These are phyloP conservation scores for Neofelis nebulosa DNA, from an alignment of 2,113 vertebrate species.

Conservation along the genomic window DNA sequence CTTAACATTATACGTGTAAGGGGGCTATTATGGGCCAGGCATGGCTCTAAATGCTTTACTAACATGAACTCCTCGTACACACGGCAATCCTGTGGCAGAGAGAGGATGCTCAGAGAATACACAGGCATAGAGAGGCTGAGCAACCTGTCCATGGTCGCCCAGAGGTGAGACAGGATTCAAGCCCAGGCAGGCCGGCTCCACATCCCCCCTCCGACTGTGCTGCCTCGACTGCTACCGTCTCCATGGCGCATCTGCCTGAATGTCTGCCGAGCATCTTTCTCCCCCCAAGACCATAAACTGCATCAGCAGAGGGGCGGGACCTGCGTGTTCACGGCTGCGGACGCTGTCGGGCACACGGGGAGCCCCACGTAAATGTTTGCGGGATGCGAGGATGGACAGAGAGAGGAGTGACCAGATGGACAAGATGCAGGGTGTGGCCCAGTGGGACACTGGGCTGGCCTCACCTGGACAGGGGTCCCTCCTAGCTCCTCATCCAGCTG, in stretches of 20 bases:
- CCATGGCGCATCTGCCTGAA: fast-evolving
- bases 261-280: neutral
- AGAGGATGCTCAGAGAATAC: neutral
- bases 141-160: neutral
- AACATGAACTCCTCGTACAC: neutral
- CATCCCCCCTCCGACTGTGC: neutral
- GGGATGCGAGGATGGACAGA: neutral
- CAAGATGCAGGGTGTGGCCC: neutral
- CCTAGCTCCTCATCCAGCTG: constrained; percentile 96
- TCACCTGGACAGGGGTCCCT: constrained; percentile 95
- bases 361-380: neutral
- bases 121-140: neutral
- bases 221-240: neutral
- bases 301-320: too few relatives aligned
- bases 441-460: neutral
- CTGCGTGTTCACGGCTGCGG: neutral
- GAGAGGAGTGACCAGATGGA: neutral
- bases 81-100: neutral
- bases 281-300: neutral
- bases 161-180: neutral
- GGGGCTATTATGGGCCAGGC: neutral
- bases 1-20: neutral
- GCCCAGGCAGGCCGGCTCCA: too few relatives aligned
- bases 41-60: neutral
- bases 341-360: fast-evolving